Evolutionary conservation across 2,888 invertebrate genomes (phyloP).

Genomic region (Platycheirus rosarum): DNA sequence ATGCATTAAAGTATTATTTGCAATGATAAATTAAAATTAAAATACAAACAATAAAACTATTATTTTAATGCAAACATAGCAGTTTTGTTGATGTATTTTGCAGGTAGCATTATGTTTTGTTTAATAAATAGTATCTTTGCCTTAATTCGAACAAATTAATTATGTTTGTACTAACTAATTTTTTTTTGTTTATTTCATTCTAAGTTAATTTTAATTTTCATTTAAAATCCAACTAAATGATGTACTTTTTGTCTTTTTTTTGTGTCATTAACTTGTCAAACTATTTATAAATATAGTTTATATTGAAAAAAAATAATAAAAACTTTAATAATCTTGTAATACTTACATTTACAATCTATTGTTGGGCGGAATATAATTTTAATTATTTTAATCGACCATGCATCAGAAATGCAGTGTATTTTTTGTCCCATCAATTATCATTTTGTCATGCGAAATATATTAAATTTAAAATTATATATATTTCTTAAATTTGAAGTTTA

Average conservation of each 20-base stretch:
- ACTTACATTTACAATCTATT: slow-evolving; percentile 78
- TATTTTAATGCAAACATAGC: slow-evolving; percentile 63
- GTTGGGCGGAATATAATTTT: slow-evolving; percentile 72
- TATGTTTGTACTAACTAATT: slow-evolving; percentile 40
- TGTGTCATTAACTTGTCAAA: slow-evolving; percentile 64
- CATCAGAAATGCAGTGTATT: slow-evolving; percentile 75
- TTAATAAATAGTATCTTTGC: slow-evolving; percentile 57
- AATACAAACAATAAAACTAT: slow-evolving; percentile 32
- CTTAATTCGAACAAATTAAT: slow-evolving; percentile 39
- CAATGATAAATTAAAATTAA: slow-evolving; percentile 29
- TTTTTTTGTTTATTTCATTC: slow-evolving; percentile 36
- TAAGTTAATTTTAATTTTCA: slow-evolving; percentile 32
- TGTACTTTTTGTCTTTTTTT: slow-evolving; percentile 25
- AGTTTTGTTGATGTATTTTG: slow-evolving; percentile 50
- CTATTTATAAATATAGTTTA: slow-evolving; percentile 33
- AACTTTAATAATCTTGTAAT: slow-evolving; percentile 66
- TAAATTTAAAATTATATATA: slow-evolving; percentile 72
- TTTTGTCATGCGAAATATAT: slow-evolving; percentile 76
- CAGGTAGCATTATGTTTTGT: slow-evolving; percentile 50
- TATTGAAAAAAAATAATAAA: slow-evolving; percentile 37
- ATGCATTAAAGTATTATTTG: slow-evolving; percentile 26
- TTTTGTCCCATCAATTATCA: slow-evolving; percentile 76
- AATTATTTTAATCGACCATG: slow-evolving; percentile 75
- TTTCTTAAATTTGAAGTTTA: slow-evolving; percentile 58
- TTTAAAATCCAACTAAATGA: slow-evolving; percentile 23